Evolutionary conservation across 2,797 vertebrate genomes (phyloP).

Genomic region (Diplodus puntazzo): DNA sequence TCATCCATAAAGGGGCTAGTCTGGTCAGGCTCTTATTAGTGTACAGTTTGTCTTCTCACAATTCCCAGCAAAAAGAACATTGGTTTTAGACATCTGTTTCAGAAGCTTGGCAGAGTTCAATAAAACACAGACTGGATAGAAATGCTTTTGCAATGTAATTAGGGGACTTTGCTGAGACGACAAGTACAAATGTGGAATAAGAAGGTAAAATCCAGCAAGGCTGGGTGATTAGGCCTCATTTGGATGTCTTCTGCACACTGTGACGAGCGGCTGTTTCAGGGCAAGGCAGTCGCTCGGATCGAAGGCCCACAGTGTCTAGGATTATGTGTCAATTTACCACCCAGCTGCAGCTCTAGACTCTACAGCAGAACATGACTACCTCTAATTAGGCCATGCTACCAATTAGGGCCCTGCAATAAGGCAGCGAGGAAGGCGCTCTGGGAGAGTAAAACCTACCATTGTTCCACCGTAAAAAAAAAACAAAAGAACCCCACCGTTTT

Average conservation of each 20-base stretch:
- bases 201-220: slow-evolving; percentile 80
- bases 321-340: slow-evolving; percentile 87
- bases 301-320: slow-evolving; percentile 80
- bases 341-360: slow-evolving; percentile 81
- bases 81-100: slow-evolving; percentile 64
- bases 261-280: slow-evolving; percentile 72
- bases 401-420: slow-evolving; percentile 82
- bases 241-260: slow-evolving; percentile 76
- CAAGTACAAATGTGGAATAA: slow-evolving; percentile 82
- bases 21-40: slow-evolving; percentile 51
- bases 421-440: slow-evolving; percentile 60
- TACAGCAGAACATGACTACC: slow-evolving; percentile 82
- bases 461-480: slow-evolving; percentile 52
- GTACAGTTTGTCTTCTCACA: slow-evolving; percentile 41
- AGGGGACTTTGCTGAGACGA: slow-evolving; percentile 79
- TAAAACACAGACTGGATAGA: slow-evolving; percentile 64
- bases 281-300: slow-evolving; percentile 74
- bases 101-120: slow-evolving; percentile 69
- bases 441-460: slow-evolving; percentile 69
- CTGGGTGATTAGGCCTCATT: slow-evolving; percentile 82
- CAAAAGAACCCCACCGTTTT: slow-evolving; percentile 26
- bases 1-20: slow-evolving; percentile 33
- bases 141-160: slow-evolving; percentile 78
- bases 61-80: slow-evolving; percentile 41
- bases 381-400: slow-evolving; percentile 86